These are phyloP conservation scores for Manis pentadactyla DNA, from an alignment of 2,797 vertebrate genomes.

Conservation along the genomic window DNA sequence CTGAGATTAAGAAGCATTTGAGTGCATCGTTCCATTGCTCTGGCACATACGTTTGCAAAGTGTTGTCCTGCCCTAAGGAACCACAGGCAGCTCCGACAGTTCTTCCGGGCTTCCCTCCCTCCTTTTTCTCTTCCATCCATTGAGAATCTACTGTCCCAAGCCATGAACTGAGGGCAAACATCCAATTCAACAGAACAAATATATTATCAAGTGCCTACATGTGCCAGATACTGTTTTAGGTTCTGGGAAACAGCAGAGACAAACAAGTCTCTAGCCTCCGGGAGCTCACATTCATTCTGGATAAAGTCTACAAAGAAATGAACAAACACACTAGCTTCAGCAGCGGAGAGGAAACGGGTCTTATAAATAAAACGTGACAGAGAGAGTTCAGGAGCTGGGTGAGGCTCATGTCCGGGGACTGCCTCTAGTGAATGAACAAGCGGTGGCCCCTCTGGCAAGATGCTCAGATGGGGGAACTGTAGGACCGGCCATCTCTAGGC, in stretches of 20 bases:
- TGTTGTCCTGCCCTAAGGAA: too few species aligned
- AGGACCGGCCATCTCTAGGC: rapidly evolving
- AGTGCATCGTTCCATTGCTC: neutral
- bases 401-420: neutral
- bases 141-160: neutral
- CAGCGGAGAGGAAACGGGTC: neutral
- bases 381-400: neutral
- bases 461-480: rapidly evolving
- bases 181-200: neutral
- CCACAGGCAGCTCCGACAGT: neutral
- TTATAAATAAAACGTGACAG: neutral
- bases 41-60: neutral
- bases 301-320: neutral
- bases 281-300: neutral
- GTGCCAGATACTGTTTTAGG: neutral
- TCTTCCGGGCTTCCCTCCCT: neutral
- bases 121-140: neutral
- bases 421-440: too few species aligned
- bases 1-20: neutral
- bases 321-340: neutral
- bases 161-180: neutral
- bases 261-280: neutral
- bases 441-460: neutral
- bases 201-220: neutral
- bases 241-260: neutral